A percentile compares a stretch with the other conserved stretches of the same genome.
phyloP scores from a whole-genome alignment of 1,140 invertebrate species.

The Ephestia elutella region DNA sequence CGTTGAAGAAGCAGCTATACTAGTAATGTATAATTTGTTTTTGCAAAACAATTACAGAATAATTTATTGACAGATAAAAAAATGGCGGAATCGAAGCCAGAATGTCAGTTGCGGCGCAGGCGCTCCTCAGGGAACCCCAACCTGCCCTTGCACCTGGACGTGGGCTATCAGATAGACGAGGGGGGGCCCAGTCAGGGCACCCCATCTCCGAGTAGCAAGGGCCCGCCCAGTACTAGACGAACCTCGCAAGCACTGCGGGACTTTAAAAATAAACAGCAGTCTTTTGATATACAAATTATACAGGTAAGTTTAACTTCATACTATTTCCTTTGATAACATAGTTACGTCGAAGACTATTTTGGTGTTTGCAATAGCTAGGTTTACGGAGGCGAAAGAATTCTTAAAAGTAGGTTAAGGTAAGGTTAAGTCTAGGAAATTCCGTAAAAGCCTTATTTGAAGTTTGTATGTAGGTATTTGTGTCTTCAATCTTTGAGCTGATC shows the following conservation, averaged over 20 bases:
- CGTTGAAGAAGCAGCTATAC: too few species aligned
- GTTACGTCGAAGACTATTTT: too few species aligned
- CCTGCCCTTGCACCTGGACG: slow-evolving; percentile 55
- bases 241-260: slow-evolving; percentile 41
- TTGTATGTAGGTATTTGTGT: too few species aligned
- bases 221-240: slow-evolving; percentile 20
- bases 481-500: too few species aligned
- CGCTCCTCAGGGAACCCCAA: slow-evolving; percentile 51
- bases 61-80: background rate
- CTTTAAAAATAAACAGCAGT: slow-evolving; percentile 71
- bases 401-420: too few species aligned
- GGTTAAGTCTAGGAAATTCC: too few species aligned
- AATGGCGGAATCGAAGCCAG: slow-evolving; percentile 47
- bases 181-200: slow-evolving; percentile 50
- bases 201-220: slow-evolving; percentile 47
- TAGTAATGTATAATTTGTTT: too few species aligned
- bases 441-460: too few species aligned
- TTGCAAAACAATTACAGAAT: background rate
- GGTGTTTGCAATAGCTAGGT: too few species aligned
- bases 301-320: background rate
- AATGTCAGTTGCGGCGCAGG: slow-evolving; percentile 49
- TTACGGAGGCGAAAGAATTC: too few species aligned
- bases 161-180: slow-evolving; percentile 56
- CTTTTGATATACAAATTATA: slow-evolving; percentile 68
- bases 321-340: background rate